Base-by-base conservation (phyloP, 1,140 invertebrate species). In the Megathymus violae region DNA sequence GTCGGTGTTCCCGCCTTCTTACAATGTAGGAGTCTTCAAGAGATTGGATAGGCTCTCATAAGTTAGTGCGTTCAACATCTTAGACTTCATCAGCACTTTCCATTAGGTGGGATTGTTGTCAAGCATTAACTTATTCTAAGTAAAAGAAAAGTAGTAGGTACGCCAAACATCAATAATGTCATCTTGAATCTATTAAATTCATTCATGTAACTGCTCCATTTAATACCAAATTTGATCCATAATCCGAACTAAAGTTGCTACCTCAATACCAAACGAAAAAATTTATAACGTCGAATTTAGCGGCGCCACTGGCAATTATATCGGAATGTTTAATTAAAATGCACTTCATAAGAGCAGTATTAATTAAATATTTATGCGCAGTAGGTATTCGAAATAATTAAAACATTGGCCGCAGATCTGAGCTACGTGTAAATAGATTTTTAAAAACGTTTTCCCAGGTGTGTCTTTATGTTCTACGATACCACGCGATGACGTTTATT, bases 381-480 rank as follows among this genome's bases (percentile, higher is more conserved):
- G 34, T 36, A 36, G 34, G 14, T 36, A 50, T 36, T 34, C 7
- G 47, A 50, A 50, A 27, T 50, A 50, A 50, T 50, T 50, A 50
- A 27, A 48, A 31, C 46, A 7, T 5, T 31, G 27, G 19, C 46
- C 22, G 25, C 46, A 48, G 46, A 31, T 14, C 43, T n/a, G 43
- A 22, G 17, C 17, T 46, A 22, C 17, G 17, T 46, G 43, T 46
- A 22, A 48, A 50, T 50, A 50, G 25, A 50, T 36, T 50, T 48
- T 50, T 50, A 50, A 50, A 50, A 50, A 2, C 7, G 13, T 50
- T 16, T 34, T 50, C 16, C 11, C n/a, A n/a, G 22, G 1, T 9
- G 7, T n/a, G 11, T n/a, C n/a, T 34, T 36, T 19, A 36, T 48
- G 0, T 5, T n/a, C 1, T 17, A 52, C 50, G 47, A 38, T 51